Evolutionary conservation across 2,888 invertebrate genomes (phyloP), one percentile per base, ranked within the genome.

Genomic region (Epinotia demarniana): DNA sequence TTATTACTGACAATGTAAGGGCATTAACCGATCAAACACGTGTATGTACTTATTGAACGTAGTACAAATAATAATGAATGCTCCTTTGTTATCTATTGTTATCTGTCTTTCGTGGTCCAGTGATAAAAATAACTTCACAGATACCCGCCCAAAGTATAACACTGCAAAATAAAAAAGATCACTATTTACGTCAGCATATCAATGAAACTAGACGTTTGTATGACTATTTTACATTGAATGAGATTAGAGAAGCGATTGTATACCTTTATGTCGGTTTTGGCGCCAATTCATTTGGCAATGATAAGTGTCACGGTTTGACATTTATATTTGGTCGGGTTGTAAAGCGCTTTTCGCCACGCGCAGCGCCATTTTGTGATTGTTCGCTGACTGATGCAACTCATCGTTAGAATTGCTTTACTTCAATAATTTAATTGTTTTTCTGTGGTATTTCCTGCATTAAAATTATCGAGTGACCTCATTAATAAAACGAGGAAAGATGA

Each of bases 291-390:
- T n/a, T 53, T 53, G 5, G 8, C 53, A 53, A 53, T 13, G n/a
- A 53, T 46, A 8, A 46, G 12, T 13, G 46, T n/a, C 49, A 53
- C 49, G 3, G 2, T 39, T 43, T 13, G 6, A 73, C 57, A 75
- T 80, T 77, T 82, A 63, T 70, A 85, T 79, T 87, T 80, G 82
- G 87, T 82, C 86, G 89, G 79, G 64, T 90, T 88, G 86, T 93
- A 90, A 90, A 94, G 93, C 93, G 93, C 93, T 93, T 92, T 91
- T 87, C 81, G 81, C 83, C 83, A 83, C 77, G 79, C 82, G 84
- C 88, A 93, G 90, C 94, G 94, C 94, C 94, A 94, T 94, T 93
- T 94, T 94, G 93, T 92, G 81, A 76, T 79, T 78, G 84, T 82
- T 82, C 85, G 92, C 92, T 92, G 90, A 89, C 87, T 92, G 92